These are phyloP conservation scores for Agapornis canus DNA, from an alignment of 2,797 vertebrate species.

Conservation along the genomic window DNA sequence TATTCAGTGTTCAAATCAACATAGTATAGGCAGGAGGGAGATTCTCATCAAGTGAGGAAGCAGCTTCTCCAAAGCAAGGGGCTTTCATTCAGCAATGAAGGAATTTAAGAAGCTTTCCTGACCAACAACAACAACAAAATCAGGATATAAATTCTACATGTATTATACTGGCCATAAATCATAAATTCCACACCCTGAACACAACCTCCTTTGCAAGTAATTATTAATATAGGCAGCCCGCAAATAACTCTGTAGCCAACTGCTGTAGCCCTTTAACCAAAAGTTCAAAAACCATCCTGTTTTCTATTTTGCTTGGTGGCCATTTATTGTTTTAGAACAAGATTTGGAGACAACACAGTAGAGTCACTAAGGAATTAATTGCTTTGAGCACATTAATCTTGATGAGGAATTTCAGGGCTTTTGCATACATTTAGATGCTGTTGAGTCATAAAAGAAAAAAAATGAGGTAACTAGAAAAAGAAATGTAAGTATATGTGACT, in stretches of 20 bases:
- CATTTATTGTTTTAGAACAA: slow-evolving; percentile 44
- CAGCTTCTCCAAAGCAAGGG: neutral
- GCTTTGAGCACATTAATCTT: slow-evolving; percentile 66
- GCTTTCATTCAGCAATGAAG: neutral
- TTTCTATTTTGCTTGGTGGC: slow-evolving; percentile 15
- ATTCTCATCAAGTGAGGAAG: neutral
- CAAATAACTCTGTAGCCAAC: neutral
- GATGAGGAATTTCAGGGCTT: slow-evolving; percentile 61
- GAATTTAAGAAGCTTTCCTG: neutral
- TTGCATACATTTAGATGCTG: slow-evolving; percentile 56
- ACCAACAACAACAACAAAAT: neutral
- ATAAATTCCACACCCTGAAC: neutral
- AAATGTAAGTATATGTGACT: slow-evolving; percentile 67
- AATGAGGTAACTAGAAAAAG: slow-evolving; percentile 57
- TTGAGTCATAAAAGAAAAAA: neutral
- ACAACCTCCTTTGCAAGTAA: neutral
- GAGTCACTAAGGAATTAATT: slow-evolving; percentile 59
- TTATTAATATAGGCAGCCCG: neutral
- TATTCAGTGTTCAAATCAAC: neutral
- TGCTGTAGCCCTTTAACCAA: neutral
- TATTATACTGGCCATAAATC: accelerated
- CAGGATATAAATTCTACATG: neutral
- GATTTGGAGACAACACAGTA: slow-evolving; percentile 59
- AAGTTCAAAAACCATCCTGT: neutral
- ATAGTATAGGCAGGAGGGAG: neutral